Evolutionary conservation across 2,888 invertebrate genomes (phyloP).

Genomic region (Cephus pygmeus): DNA sequence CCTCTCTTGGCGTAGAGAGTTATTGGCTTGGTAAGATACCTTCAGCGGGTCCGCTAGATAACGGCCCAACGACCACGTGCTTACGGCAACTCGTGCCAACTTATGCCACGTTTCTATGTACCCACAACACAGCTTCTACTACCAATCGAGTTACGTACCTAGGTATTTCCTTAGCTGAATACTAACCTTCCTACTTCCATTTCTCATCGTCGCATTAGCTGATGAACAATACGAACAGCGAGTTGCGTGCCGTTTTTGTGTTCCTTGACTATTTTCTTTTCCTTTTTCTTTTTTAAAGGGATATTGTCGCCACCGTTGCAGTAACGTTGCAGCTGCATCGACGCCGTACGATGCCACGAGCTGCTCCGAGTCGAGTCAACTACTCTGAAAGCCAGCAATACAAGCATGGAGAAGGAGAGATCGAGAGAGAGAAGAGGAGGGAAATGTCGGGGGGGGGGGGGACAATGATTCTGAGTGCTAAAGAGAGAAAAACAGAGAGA

Average conservation of each 20-base stretch:
- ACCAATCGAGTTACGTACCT: neutral
- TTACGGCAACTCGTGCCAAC: neutral
- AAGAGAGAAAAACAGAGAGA: neutral
- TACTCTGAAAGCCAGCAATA: neutral
- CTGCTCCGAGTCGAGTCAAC: neutral
- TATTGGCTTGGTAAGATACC: conserved; percentile 7
- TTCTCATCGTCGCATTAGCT: neutral
- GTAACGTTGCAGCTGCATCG: neutral
- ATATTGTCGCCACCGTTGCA: neutral
- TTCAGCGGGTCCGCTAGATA: neutral
- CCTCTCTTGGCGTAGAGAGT: conserved; percentile 13
- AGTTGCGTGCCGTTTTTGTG: neutral
- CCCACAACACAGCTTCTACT: neutral
- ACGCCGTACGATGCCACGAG: neutral
- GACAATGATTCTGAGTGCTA: neutral
- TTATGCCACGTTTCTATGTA: neutral
- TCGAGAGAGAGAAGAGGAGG: neutral
- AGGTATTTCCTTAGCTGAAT: neutral
- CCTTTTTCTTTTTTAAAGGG: neutral
- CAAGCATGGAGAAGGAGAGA: neutral
- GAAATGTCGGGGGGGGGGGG: neutral
- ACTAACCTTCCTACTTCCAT: neutral
- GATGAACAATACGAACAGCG: no score
- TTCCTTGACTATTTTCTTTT: neutral
- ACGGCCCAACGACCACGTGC: conserved; percentile 4